A percentile compares a stretch with the other conserved stretches of the same genome.
These are phyloP conservation scores for Alouatta palliata DNA, from an alignment of 2,113 vertebrate species.

Conservation along the genomic window DNA sequence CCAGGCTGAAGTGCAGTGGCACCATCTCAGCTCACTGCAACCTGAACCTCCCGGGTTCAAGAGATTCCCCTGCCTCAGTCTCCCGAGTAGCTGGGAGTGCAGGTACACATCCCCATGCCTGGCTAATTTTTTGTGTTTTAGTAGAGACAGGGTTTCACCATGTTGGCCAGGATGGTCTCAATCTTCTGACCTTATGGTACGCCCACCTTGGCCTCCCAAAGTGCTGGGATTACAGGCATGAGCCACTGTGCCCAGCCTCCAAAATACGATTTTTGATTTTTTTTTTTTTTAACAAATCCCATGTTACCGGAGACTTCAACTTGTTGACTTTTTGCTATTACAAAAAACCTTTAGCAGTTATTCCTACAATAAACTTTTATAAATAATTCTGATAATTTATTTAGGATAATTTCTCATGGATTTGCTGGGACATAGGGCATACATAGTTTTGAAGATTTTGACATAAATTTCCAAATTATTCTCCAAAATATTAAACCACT, in stretches of 20 bases:
- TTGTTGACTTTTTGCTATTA: not conserved
- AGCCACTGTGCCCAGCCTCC: not conserved
- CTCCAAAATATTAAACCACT: not conserved
- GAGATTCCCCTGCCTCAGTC: too few relatives aligned
- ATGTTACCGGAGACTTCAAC: not conserved
- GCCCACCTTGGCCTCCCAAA: too few relatives aligned
- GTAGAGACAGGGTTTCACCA: too few relatives aligned
- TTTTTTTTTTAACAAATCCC: not conserved
- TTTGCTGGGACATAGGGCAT: not conserved
- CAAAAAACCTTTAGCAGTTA: not conserved
- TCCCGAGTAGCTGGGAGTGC: too few relatives aligned
- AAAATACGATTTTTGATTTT: not conserved
- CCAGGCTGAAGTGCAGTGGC: too few relatives aligned
- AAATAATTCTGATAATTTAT: not conserved
- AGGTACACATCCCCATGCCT: too few relatives aligned
- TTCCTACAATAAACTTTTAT: not conserved
- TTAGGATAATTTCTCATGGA: not conserved
- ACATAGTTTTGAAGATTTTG: not conserved
- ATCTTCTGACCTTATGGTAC: too few relatives aligned
- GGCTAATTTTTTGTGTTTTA: too few relatives aligned
- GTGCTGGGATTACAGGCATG: too few relatives aligned
- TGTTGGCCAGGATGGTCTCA: too few relatives aligned
- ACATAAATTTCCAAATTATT: not conserved
- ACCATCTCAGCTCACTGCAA: too few relatives aligned
- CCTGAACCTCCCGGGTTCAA: too few relatives aligned